Conservation (phyloP, 2,113 vertebrate species). For the Gasterosteus nipponicus region DNA sequence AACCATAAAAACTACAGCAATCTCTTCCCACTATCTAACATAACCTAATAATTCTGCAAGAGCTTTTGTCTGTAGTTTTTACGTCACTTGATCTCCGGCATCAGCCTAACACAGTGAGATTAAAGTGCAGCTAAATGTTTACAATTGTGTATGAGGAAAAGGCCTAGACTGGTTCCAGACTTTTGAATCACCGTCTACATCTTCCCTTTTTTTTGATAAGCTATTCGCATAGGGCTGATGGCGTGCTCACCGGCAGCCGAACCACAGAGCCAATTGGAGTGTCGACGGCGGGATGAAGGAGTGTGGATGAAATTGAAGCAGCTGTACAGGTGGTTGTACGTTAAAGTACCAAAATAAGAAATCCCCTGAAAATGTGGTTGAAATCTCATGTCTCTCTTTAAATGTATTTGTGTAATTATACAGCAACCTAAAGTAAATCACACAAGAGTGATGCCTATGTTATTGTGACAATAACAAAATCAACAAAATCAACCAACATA, state of each 20-base stretch:
- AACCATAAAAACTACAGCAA: background rate
- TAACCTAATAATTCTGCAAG: background rate
- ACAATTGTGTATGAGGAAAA: background rate
- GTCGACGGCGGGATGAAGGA: background rate
- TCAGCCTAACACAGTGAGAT: background rate
- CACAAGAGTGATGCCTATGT: background rate
- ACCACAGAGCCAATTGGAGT: background rate
- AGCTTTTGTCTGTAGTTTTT: background rate
- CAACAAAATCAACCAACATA: background rate
- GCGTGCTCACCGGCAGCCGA: background rate
- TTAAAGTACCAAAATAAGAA: background rate
- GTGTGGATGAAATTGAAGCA: background rate
- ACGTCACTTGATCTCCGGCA: background rate
- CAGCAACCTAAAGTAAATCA: background rate
- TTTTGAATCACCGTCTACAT: background rate
- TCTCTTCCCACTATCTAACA: background rate
- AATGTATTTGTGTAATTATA: background rate
- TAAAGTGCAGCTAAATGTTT: background rate
- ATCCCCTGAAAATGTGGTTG: background rate
- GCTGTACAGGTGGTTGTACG: background rate
- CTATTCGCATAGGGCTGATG: background rate
- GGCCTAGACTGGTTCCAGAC: conserved; percentile 3
- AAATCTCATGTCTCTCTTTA: background rate
- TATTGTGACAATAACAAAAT: too few relatives aligned
- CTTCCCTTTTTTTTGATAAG: background rate